Evolutionary conservation across 2,797 vertebrate species (phyloP).

Genomic region (Oceanodroma leucorhoa): DNA sequence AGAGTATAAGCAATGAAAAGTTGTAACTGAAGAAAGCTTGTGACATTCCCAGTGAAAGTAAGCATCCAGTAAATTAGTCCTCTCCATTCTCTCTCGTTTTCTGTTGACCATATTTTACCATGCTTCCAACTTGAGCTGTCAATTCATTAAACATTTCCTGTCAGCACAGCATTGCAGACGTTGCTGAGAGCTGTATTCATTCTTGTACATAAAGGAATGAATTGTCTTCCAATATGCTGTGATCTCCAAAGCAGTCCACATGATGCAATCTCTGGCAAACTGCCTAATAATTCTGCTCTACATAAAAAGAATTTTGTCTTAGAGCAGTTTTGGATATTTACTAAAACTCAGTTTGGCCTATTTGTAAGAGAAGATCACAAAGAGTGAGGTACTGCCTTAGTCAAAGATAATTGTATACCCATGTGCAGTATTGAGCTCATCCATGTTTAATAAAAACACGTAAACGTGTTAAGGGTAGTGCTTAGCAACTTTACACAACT

Average conservation of each 20-base stretch:
- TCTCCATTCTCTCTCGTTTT: neutral
- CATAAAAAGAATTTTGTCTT: neutral
- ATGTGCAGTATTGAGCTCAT: neutral
- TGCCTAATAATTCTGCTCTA: neutral
- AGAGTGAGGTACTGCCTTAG: neutral
- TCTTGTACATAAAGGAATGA: neutral
- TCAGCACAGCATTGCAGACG: neutral
- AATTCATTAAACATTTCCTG: conserved; percentile 13
- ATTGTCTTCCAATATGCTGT: neutral
- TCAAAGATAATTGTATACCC: neutral
- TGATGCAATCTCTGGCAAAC: conserved; percentile 38
- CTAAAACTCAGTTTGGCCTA: neutral
- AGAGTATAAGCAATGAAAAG: neutral
- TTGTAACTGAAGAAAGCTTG: neutral
- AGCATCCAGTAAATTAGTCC: neutral
- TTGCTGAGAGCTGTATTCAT: conserved; percentile 17
- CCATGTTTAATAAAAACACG: neutral
- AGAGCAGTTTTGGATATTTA: neutral
- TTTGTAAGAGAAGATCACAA: neutral
- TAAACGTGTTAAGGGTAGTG: neutral
- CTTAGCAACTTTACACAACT: neutral
- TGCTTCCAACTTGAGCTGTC: neutral
- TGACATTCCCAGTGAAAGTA: neutral
- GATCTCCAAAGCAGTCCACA: neutral
- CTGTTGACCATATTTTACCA: neutral